Base-by-base conservation (phyloP, 1,140 invertebrate species). In the Bombyx mandarina region DNA sequence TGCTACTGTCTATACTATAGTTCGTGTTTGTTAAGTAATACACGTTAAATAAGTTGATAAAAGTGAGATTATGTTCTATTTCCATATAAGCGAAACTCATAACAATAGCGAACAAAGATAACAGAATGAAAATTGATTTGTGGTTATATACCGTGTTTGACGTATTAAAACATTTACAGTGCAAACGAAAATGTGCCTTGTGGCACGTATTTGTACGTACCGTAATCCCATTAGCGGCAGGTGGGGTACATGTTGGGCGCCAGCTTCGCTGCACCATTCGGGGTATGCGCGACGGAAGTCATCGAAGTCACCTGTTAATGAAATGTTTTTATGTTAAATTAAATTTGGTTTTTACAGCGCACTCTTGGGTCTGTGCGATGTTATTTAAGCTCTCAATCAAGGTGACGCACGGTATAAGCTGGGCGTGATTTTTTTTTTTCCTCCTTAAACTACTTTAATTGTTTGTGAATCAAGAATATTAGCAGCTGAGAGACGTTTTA, bases 281-380 rank as follows among this genome's bases (percentile, higher is more conserved):
- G 96, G 95, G 85, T 94, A 97, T 50, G 91, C 89, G 63, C 92
- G 90, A 66, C 91, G 92, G 88, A 97, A 98, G 73, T 91, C 90
- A 57, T 89, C 88, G 73, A 96, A 96, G 56, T 96, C 96, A 85
- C 96, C 96, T 97, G 90, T 26, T 12, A 46, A 58, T 45, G 43
- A 42, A 47, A 10, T n/a, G 26, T 53, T 12, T 22, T 44, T 50
- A 45, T 57, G 58, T 61, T 8, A 22, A 45, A 43, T 22, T 44
- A 45, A 45, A 54, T 45, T 46, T 26, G 26, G 7, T 49, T 9
- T 49, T 22, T 49, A 22, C n/a, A 49, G n/a, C 48, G 26, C 26
- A 35, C 4, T 35, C 26, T 35, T 35, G 26, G 26, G 4, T 5
- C 26, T 35, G 26, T 35, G 4, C 26, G 26, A 35, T 35, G 26